Conservation (phyloP, 2,888 invertebrate genomes). For the Phasia obesa region DNA sequence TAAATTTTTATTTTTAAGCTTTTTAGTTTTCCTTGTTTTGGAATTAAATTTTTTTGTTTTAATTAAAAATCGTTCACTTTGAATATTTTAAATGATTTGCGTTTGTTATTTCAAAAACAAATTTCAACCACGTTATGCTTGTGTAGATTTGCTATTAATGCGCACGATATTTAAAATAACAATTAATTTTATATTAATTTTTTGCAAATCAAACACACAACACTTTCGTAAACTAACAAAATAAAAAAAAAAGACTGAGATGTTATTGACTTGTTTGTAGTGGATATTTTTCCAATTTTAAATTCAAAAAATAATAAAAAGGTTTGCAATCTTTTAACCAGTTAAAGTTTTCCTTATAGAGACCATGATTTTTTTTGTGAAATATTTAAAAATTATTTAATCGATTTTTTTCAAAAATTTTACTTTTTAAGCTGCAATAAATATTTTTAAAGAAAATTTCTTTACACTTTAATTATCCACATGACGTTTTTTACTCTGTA, state of each 20-base stretch:
- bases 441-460: neutral
- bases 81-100: neutral
- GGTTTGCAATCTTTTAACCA: slow-evolving; percentile 26
- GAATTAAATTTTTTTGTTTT: neutral
- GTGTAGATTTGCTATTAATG: slow-evolving; percentile 54
- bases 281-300: neutral
- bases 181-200: slow-evolving; percentile 68
- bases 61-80: slow-evolving; percentile 59
- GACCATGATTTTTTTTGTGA: slow-evolving; percentile 21
- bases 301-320: slow-evolving; percentile 5
- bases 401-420: neutral
- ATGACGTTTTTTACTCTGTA: slow-evolving; percentile 19
- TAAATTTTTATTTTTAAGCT: neutral
- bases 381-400: slow-evolving; percentile 20
- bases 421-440: slow-evolving; percentile 9
- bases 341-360: slow-evolving; percentile 12
- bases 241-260: neutral
- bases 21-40: neutral
- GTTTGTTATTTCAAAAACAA: slow-evolving; percentile 11
- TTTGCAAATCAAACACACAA: slow-evolving; percentile 5
- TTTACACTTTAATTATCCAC: slow-evolving; percentile 1
- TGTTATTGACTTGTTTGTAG: slow-evolving; percentile 22
- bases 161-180: slow-evolving; percentile 28
- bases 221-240: slow-evolving; percentile 45
- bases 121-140: slow-evolving; percentile 59